Evolutionary conservation across 2,888 invertebrate species (phyloP).

Genomic region (Heliconius sara): DNA sequence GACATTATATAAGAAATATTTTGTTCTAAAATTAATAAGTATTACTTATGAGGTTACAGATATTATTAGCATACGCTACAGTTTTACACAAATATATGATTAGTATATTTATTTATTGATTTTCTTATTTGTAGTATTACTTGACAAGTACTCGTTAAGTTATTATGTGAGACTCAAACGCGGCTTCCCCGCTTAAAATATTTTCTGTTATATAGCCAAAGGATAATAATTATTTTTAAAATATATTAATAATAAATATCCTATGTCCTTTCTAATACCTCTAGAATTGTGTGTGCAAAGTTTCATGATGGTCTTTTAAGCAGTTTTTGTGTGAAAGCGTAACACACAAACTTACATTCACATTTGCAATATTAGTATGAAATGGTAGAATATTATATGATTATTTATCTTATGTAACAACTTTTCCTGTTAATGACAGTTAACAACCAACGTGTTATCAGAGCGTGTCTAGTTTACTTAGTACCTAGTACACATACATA

Average conservation of each 20-base stretch:
- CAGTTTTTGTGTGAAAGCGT: too few relatives aligned
- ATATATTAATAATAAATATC: too few relatives aligned
- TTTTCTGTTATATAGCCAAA: too few relatives aligned
- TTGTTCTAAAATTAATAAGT: not conserved
- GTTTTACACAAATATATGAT: not conserved
- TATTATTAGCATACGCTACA: not conserved
- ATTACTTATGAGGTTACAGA: not conserved
- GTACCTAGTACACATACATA: not conserved
- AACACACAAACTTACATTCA: too few relatives aligned
- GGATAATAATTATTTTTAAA: too few relatives aligned
- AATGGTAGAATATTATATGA: too few relatives aligned
- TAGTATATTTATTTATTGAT: not conserved
- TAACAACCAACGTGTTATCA: not conserved
- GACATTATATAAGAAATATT: constrained; percentile 3
- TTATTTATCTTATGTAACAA: constrained; percentile 4
- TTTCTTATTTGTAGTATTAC: constrained; percentile 9
- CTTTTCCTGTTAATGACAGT: constrained; percentile 1
- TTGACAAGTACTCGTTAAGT: not conserved
- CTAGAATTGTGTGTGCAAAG: too few relatives aligned
- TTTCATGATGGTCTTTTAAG: too few relatives aligned
- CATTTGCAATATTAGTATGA: too few relatives aligned
- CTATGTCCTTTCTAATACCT: too few relatives aligned
- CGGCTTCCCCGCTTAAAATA: too few relatives aligned
- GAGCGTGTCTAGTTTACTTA: not conserved
- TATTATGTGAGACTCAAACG: not conserved